A percentile compares a stretch with the other conserved stretches of the same genome.
Conservation (phyloP, 2,113 vertebrate species). For the Meleagris gallopavo region DNA sequence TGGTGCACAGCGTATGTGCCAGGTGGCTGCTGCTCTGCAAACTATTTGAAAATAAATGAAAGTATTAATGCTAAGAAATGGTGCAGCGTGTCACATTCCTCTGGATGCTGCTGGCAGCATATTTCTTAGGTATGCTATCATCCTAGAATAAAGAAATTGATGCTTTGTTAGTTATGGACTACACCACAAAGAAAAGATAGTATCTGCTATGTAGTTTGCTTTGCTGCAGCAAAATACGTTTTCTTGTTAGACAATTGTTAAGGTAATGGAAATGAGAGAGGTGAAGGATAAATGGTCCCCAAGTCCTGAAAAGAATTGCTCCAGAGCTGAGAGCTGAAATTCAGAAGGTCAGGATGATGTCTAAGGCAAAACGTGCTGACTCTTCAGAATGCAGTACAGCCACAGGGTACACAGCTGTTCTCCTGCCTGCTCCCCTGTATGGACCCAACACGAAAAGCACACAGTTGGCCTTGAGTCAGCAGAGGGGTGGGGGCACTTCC, state of each 20-base stretch:
- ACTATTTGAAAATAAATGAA: neutral
- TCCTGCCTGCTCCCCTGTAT: neutral
- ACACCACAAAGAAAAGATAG: neutral
- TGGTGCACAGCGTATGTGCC: accelerated
- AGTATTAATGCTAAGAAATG: neutral
- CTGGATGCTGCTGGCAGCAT: neutral
- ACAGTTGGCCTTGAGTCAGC: too few relatives aligned
- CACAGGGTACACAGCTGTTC: neutral
- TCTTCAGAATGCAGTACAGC: neutral
- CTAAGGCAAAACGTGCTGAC: neutral
- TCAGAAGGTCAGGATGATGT: neutral
- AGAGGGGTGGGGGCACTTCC: neutral
- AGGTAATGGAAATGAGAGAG: neutral
- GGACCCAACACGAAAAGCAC: neutral
- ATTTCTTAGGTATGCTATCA: neutral
- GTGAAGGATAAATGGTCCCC: neutral
- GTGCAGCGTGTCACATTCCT: neutral
- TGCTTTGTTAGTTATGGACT: neutral
- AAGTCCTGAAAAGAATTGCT: neutral
- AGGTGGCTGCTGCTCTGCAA: neutral
- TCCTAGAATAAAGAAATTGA: neutral
- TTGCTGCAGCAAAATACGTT: accelerated
- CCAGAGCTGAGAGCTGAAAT: neutral
- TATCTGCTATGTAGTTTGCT: neutral
- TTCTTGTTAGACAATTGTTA: neutral